Base-by-base conservation (phyloP, 1,140 invertebrate species). In the Nasonia longicornis region DNA sequence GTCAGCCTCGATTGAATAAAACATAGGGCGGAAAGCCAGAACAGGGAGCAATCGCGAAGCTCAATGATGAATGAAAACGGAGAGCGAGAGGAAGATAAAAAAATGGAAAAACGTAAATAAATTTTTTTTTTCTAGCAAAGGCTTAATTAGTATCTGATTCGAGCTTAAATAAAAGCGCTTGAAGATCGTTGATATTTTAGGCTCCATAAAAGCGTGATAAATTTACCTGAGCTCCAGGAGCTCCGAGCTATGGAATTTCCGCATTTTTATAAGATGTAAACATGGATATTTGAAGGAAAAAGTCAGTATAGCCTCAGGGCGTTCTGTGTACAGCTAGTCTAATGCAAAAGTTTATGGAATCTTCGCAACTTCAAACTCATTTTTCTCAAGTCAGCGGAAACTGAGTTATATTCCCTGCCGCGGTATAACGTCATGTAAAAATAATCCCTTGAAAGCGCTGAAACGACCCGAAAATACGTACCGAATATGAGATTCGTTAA, bases 261-360 rank as follows among this genome's bases (percentile, higher is more conserved):
- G 20, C 3, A 58, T 58, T 58, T 58, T 58, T 16, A n/a, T 58
- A 58, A 58, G 20, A n/a, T 20, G 52, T 58, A 58, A 48, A 3
- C 52, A 14, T 0, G 20, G 20, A 58, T 58, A 58, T 58, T 58
- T 20, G 3, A 58, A 48, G 45, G 45, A 58, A 58, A 58, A 58
- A n/a, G 3, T 58, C 20, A 3, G 16, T 58, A 16, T 10, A 48
- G 52, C 52, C 52, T 58, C 52, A n/a, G 20, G 52, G 52, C 20
- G 52, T n/a, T 58, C 6, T n/a, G 0, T n/a, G 52, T n/a, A 58
- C 3, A 4, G 20, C 52, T 2, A 58, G 52, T 58, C 52, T 58
- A 58, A 58, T 58, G 52, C 52, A 58, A n/a, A n/a, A 58, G 52
- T 58, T 58, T n/a, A 58, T n/a, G 52, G 52, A 58, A 58, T 58